Evolutionary conservation across 2,888 invertebrate species (phyloP), one percentile per base, ranked within the genome.

Genomic region (Limnephilus lunatus): DNA sequence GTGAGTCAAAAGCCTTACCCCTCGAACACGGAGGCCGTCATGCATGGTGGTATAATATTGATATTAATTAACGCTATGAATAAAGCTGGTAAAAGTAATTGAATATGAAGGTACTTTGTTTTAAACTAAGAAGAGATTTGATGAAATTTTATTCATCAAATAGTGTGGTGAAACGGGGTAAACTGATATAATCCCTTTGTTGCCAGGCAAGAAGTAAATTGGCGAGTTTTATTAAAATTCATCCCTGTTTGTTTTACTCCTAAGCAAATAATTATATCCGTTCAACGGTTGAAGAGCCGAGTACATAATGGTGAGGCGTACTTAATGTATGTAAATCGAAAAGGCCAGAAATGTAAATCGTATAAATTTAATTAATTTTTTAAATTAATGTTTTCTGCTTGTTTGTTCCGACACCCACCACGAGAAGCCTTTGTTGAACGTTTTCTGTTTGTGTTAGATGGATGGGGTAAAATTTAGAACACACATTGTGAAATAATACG

Each of bases 241-340:
- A 68, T 68, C 68, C 5, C 25, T n/a, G 68, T 68, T 68, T 68
- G 68, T 68, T 68, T 68, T 68, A 25, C 25, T 68, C 25, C 68
- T 68, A 25, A n/a, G 68, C 68, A n/a, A 68, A 68, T 68, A 68
- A 68, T 68, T 25, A n/a, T 68, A 68, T 68, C 68, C 68, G 68
- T 68, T 68, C 25, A n/a, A 68, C 25, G 68, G 68, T 68, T n/a
- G n/a, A 68, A 68, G 25, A 68, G 25, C 68, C 68, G 85, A 85
- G 32, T 82, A 85, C 85, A 82, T 85, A 85, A 19, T 39, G 85
- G 85, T 35, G 35, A 85, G 19, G 87, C 68, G 53, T 31, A 53
- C 48, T 80, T 81, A 87, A 91, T 91, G 91, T 91, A 91, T 91
- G 91, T 48, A 91, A 91, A 91, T 91, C 87, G 87, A 87, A 87